Evolutionary conservation across 2,113 vertebrate genomes (phyloP).

Genomic region (Oxyruncus cristatus): DNA sequence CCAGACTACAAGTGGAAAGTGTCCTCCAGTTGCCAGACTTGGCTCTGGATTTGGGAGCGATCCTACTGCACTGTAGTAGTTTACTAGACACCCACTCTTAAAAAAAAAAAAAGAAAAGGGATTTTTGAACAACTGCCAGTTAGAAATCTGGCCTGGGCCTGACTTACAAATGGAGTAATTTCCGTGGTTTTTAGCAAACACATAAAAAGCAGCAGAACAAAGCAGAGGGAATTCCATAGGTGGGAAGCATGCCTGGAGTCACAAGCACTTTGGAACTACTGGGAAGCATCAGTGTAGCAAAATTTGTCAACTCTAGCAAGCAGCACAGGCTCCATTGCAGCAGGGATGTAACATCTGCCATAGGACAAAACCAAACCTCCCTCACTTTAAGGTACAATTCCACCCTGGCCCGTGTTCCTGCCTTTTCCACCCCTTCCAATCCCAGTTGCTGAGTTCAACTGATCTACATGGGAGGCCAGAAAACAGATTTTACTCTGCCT

Average conservation of each 20-base stretch:
- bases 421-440: neutral
- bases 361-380: neutral
- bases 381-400: neutral
- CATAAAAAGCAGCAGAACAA: constrained; percentile 21
- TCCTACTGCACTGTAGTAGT: neutral
- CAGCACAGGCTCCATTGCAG: constrained; percentile 23
- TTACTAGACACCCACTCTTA: neutral
- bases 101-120: neutral
- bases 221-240: neutral
- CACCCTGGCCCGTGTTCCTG: neutral
- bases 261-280: neutral
- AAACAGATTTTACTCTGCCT: neutral
- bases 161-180: neutral
- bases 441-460: neutral
- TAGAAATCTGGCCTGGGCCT: neutral
- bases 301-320: neutral
- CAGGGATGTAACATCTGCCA: neutral
- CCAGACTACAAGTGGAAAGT: neutral
- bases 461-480: neutral
- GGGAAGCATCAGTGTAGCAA: neutral
- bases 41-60: neutral
- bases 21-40: neutral
- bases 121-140: neutral
- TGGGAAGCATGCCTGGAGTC: constrained; percentile 35
- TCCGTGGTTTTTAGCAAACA: neutral